A percentile compares a stretch with the other conserved stretches of the same genome.
phyloP scores from a whole-genome alignment of 92 coral and sea anemone genomes.

The Palythoa caribaeorum region DNA sequence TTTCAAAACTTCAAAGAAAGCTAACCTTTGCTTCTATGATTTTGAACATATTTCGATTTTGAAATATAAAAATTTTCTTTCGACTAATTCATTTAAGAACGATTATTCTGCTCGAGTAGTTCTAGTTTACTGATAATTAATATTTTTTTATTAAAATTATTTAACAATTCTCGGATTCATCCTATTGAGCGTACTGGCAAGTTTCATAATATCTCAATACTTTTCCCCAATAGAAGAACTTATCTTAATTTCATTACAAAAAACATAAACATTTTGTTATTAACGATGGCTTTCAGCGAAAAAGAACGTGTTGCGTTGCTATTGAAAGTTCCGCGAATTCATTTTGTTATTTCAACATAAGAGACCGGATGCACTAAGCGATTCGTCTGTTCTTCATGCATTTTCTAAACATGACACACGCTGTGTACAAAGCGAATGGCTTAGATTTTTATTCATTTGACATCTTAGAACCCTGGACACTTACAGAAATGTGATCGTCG shows the following conservation, averaged over 20 bases:
- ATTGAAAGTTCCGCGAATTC: not conserved
- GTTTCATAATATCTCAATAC: not conserved
- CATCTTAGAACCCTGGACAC: not conserved
- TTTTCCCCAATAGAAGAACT: not conserved
- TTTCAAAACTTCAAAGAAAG: not conserved
- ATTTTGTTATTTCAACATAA: not conserved
- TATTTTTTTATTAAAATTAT: not conserved
- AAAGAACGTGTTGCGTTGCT: not conserved
- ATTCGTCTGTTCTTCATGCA: not conserved
- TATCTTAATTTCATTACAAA: not conserved
- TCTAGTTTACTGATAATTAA: not conserved
- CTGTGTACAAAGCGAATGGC: not conserved
- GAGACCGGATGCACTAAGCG: not conserved
- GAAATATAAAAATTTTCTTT: not conserved
- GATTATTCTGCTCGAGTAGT: not conserved
- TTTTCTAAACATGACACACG: not conserved
- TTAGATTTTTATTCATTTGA: not conserved
- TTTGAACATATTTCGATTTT: not conserved
- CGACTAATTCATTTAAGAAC: not conserved
- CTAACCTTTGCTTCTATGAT: not conserved
- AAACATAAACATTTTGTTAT: not conserved
- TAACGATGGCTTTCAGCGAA: not conserved
- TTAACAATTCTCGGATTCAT: too few relatives aligned
- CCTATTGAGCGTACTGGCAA: not conserved
- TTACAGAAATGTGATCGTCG: not conserved